These are phyloP conservation scores for Coracias cyanogaster DNA, from an alignment of 2,797 vertebrate species.

Conservation along the genomic window DNA sequence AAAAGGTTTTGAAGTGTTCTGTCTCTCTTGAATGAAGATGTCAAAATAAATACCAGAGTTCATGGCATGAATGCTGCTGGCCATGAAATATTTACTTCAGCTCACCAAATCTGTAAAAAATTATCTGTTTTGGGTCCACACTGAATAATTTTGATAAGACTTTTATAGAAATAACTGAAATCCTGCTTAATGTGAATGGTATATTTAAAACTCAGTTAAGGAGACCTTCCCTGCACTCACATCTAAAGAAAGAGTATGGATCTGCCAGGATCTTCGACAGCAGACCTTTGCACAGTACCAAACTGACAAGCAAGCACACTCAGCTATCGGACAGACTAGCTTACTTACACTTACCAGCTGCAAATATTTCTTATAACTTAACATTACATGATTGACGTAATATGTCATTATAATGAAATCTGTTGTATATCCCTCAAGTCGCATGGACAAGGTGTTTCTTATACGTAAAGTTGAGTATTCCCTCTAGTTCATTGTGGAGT, in stretches of 20 bases:
- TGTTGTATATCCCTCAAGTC: neutral
- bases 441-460: neutral
- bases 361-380: neutral
- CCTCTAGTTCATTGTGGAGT: neutral
- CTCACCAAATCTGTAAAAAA: neutral
- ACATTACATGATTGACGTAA: neutral
- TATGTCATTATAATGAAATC: neutral
- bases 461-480: neutral
- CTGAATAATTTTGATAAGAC: neutral
- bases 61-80: neutral
- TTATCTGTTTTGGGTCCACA: neutral
- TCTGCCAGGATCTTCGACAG: rapidly evolving
- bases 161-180: neutral
- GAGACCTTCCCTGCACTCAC: neutral
- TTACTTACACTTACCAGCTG: neutral
- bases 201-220: neutral
- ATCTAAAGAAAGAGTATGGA: neutral
- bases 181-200: neutral
- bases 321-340: neutral
- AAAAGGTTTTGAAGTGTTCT: neutral
- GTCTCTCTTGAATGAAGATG: neutral
- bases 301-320: neutral
- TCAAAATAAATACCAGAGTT: neutral
- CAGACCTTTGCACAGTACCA: neutral
- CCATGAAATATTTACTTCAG: neutral